These are phyloP conservation scores for Bos taurus DNA, from an alignment of 2,113 vertebrate species.

Conservation along the genomic window DNA sequence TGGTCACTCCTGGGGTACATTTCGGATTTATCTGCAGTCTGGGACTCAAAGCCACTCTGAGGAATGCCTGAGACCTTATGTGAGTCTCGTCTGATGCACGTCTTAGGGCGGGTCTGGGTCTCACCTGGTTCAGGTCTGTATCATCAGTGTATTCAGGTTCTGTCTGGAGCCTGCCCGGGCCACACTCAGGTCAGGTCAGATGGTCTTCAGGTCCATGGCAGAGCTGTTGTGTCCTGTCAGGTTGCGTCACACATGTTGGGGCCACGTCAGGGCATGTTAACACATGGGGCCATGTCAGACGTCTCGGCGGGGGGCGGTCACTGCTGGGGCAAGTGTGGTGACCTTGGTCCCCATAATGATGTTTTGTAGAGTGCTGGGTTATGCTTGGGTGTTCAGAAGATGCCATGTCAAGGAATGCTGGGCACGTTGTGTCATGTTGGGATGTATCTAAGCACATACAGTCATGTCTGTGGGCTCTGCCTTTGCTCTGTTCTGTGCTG, in stretches of 20 bases:
- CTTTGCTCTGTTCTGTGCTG: not conserved
- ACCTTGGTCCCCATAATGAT: not conserved
- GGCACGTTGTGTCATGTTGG: fast-evolving
- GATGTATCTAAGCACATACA: not conserved
- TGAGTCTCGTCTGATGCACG: not conserved
- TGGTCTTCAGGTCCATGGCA: too few species aligned
- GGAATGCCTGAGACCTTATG: not conserved
- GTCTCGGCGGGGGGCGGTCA: not conserved
- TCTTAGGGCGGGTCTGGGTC: not conserved
- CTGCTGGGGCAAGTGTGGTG: not conserved
- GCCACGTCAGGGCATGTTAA: not conserved
- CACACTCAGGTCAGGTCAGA: not conserved
- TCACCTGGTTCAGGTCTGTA: not conserved
- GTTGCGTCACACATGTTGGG: not conserved
- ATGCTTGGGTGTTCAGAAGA: not conserved
- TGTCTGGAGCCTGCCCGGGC: not conserved
- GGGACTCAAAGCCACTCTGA: not conserved
- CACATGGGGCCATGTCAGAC: not conserved
- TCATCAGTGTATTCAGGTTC: not conserved
- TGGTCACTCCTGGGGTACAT: not conserved
- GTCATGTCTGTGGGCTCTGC: not conserved
- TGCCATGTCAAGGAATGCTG: fast-evolving
- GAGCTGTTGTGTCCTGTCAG: not conserved
- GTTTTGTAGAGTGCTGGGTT: not conserved
- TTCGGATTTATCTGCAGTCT: not conserved